These are phyloP conservation scores for Synanthedon tipuliformis DNA, from an alignment of 2,888 invertebrate genomes.

Conservation along the genomic window DNA sequence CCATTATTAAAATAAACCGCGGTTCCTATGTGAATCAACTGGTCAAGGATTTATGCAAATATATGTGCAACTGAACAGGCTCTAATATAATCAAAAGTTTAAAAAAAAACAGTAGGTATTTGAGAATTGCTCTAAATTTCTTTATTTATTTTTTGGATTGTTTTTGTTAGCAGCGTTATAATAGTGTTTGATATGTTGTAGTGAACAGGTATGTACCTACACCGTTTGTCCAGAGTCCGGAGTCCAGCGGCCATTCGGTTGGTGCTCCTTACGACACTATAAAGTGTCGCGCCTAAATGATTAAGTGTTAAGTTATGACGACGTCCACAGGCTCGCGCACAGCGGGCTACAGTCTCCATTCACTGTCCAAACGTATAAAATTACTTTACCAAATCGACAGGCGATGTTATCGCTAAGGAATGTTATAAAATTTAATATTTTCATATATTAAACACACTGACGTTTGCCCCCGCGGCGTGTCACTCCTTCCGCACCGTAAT, in stretches of 20 bases:
- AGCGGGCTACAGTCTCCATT: conserved; percentile 55
- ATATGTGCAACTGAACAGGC: too few relatives aligned
- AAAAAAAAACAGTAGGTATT: too few relatives aligned
- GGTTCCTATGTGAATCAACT: too few relatives aligned
- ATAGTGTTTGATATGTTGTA: too few relatives aligned
- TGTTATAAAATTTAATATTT: conserved; percentile 69
- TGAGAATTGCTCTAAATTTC: too few relatives aligned
- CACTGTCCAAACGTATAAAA: conserved; percentile 47
- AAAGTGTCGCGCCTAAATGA: conserved; percentile 60
- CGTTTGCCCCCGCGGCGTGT: conserved; percentile 43
- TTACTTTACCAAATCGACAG: conserved; percentile 67
- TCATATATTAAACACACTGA: conserved; percentile 43
- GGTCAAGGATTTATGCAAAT: too few relatives aligned
- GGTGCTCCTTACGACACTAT: conserved; percentile 30
- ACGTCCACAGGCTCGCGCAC: conserved; percentile 49
- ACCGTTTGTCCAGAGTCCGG: too few relatives aligned
- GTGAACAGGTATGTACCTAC: too few relatives aligned
- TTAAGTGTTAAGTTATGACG: conserved; percentile 68
- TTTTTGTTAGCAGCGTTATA: too few relatives aligned
- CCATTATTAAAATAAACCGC: too few relatives aligned
- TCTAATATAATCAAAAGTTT: too few relatives aligned
- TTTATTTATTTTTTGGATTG: too few relatives aligned
- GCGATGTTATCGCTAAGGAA: conserved; percentile 60
- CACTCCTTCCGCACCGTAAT: conserved; percentile 31
- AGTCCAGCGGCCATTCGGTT: background rate